Evolutionary conservation across 2,797 vertebrate species (phyloP).

Genomic region (Clarias fuscus): DNA sequence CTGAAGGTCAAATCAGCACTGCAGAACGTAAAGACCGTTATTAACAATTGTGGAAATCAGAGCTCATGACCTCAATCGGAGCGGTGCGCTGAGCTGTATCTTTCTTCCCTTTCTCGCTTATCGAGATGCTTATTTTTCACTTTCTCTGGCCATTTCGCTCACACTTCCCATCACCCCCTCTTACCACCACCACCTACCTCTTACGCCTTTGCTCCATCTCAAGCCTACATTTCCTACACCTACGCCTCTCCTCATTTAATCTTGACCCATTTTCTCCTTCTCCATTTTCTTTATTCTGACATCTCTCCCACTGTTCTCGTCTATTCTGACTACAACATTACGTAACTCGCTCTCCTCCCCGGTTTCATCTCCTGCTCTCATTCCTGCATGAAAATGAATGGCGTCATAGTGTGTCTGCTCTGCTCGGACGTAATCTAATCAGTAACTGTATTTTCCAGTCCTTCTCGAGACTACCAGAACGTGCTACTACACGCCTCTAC

Average conservation of each 20-base stretch:
- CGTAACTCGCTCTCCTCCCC: background rate
- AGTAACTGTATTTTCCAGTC: slow-evolving; percentile 21
- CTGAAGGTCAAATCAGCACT: slow-evolving; percentile 8
- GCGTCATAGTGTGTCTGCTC: slow-evolving; percentile 20
- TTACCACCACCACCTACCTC: background rate
- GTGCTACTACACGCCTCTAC: background rate
- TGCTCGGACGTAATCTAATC: slow-evolving; percentile 23
- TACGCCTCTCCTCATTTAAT: background rate
- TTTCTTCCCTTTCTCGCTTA: background rate
- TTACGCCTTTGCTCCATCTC: background rate
- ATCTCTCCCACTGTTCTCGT: slow-evolving; percentile 20
- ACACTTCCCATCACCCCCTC: background rate
- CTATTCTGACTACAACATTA: slow-evolving; percentile 2
- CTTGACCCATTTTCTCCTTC: background rate
- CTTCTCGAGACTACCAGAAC: slow-evolving; percentile 3
- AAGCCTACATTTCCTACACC: background rate
- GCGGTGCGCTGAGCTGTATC: background rate
- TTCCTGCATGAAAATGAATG: slow-evolving; percentile 28
- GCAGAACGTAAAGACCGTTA: slow-evolving; percentile 8
- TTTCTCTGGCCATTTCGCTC: background rate
- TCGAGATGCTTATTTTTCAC: background rate
- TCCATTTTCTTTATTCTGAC: slow-evolving; percentile 1
- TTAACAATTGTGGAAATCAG: slow-evolving; percentile 43
- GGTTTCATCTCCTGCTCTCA: background rate
- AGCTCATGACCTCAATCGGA: slow-evolving; percentile 21